Conservation (phyloP, 1,140 invertebrate genomes). For the Periplaneta americana region DNA sequence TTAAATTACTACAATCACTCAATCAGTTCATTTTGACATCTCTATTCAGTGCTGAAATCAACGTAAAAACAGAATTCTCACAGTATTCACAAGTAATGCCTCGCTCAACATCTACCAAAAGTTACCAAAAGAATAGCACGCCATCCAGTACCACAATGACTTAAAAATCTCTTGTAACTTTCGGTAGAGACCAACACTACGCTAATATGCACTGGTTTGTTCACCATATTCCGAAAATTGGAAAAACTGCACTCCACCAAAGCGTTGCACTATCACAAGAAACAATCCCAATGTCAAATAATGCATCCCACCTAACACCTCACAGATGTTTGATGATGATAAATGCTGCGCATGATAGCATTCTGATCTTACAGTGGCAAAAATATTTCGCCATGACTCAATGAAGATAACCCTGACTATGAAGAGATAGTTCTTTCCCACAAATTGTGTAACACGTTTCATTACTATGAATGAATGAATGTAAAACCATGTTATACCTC, state of each 20-base stretch:
- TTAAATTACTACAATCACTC: background rate
- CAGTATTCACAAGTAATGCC: background rate
- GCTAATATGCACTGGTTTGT: background rate
- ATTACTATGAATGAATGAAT: background rate
- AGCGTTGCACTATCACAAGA: background rate
- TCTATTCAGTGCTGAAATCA: background rate
- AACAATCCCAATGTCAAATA: background rate
- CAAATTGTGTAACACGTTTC: background rate
- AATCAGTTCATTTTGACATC: background rate
- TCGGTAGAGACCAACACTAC: background rate
- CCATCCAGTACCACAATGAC: background rate
- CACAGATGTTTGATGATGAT: background rate
- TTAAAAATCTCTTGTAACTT: background rate
- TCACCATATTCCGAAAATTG: background rate
- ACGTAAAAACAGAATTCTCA: background rate
- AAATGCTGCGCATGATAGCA: background rate
- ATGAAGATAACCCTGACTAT: background rate
- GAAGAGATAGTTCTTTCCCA: background rate
- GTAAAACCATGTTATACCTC: too few species aligned
- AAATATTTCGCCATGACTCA: background rate
- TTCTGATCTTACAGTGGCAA: too few species aligned
- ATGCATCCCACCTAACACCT: background rate
- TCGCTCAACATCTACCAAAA: background rate
- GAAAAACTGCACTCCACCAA: background rate
- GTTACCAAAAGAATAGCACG: background rate